These are phyloP conservation scores for Stenodera caucasica DNA, from an alignment of 2,888 invertebrate species.

Conservation along the genomic window DNA sequence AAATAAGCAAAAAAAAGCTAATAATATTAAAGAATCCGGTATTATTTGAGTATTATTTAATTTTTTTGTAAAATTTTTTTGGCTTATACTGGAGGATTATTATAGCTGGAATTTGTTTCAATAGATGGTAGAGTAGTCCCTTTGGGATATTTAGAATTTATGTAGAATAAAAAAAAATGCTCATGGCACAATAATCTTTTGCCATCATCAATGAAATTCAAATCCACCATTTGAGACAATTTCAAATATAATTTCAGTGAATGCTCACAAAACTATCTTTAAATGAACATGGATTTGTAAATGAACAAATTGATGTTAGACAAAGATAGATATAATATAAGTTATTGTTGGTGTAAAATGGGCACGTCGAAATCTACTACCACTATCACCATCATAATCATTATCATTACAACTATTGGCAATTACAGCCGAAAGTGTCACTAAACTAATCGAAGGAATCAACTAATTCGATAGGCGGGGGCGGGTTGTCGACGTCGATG, in stretches of 20 bases:
- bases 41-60: no score
- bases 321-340: conserved; percentile 1
- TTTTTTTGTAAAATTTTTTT: no score
- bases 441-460: conserved; percentile 31
- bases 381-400: not conserved
- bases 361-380: not conserved
- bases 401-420: not conserved
- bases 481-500: not conserved
- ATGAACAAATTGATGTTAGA: no score
- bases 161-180: not conserved
- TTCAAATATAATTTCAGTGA: conserved; percentile 1
- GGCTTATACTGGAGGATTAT: no score
- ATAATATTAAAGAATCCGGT: no score
- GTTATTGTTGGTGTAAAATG: not conserved
- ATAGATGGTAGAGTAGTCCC: not conserved
- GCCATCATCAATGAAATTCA: not conserved
- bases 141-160: not conserved
- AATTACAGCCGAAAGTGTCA: conserved; percentile 19
- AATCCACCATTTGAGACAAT: not conserved
- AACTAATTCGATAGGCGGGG: conserved; percentile 28
- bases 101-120: no score
- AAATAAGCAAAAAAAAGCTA: not conserved
- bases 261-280: not conserved
- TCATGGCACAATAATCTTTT: not conserved
- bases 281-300: not conserved